Evolutionary conservation across 2,888 invertebrate species (phyloP).

Genomic region (Syrphus vitripennis): DNA sequence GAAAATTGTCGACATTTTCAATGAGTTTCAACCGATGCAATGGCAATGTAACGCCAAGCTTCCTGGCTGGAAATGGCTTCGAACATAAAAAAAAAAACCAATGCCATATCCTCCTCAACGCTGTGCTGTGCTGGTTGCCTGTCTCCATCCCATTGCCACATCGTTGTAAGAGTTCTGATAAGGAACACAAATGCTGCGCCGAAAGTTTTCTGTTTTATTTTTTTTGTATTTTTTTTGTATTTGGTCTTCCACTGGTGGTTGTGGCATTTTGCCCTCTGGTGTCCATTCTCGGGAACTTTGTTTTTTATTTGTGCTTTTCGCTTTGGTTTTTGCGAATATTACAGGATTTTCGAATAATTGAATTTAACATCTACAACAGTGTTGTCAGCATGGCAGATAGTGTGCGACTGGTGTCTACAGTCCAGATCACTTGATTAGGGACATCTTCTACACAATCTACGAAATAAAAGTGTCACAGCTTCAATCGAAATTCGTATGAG

Average conservation of each 20-base stretch:
- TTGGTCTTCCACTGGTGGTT: neutral
- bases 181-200: conserved; percentile 29
- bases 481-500: too few species aligned
- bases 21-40: neutral
- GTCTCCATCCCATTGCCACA: neutral
- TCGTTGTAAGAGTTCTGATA: conserved; percentile 31
- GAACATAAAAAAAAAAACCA: neutral
- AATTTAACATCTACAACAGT: conserved; percentile 25
- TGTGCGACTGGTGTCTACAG: neutral
- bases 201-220: neutral
- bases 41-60: neutral
- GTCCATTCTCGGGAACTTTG: neutral
- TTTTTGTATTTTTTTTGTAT: neutral
- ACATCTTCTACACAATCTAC: too few species aligned
- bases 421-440: neutral
- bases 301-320: neutral
- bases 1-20: conserved; percentile 39
- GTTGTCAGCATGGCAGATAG: neutral
- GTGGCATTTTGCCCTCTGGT: neutral
- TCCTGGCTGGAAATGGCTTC: conserved; percentile 9
- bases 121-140: too few species aligned
- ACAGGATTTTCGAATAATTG: conserved; percentile 29
- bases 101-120: neutral
- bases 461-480: too few species aligned
- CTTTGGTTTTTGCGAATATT: neutral